A percentile compares a stretch with the other conserved stretches of the same genome.
These are phyloP conservation scores for Corynorhinus townsendii DNA, from an alignment of 2,113 vertebrate genomes.

Conservation along the genomic window DNA sequence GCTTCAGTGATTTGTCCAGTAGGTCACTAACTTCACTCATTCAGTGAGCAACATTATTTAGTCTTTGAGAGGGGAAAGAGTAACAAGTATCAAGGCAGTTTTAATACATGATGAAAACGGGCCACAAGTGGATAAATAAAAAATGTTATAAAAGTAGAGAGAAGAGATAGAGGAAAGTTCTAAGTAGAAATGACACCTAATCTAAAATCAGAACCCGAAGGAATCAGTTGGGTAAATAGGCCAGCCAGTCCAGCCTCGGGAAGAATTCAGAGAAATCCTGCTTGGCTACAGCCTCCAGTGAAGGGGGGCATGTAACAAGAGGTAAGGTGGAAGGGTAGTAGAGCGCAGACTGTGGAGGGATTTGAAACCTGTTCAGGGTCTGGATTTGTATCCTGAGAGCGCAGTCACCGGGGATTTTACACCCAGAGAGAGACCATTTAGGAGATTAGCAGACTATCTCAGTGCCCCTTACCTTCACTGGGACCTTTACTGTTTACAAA, in stretches of 20 bases:
- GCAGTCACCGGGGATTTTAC: not conserved
- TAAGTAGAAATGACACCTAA: not conserved
- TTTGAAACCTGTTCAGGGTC: not conserved
- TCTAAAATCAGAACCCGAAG: not conserved
- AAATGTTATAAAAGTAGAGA: not conserved
- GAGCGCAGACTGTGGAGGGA: not conserved
- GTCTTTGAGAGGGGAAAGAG: conserved; percentile 1
- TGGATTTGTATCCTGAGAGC: not conserved
- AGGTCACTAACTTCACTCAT: not conserved
- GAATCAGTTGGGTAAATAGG: not conserved
- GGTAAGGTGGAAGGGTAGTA: not conserved
- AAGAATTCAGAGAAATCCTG: not conserved
- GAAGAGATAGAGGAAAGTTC: not conserved
- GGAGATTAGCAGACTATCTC: not conserved
- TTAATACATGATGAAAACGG: not conserved
- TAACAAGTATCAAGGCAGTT: not conserved
- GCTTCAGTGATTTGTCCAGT: not conserved
- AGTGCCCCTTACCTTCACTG: not conserved
- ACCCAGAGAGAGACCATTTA: not conserved
- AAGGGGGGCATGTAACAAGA: not conserved
- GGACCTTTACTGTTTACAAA: not conserved
- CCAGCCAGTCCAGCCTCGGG: not conserved
- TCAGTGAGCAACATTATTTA: not conserved
- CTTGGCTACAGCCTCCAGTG: not conserved
- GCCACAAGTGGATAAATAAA: not conserved